phyloP scores from a whole-genome alignment of 2,113 vertebrate genomes.

The Argyrosomus japonicus region DNA sequence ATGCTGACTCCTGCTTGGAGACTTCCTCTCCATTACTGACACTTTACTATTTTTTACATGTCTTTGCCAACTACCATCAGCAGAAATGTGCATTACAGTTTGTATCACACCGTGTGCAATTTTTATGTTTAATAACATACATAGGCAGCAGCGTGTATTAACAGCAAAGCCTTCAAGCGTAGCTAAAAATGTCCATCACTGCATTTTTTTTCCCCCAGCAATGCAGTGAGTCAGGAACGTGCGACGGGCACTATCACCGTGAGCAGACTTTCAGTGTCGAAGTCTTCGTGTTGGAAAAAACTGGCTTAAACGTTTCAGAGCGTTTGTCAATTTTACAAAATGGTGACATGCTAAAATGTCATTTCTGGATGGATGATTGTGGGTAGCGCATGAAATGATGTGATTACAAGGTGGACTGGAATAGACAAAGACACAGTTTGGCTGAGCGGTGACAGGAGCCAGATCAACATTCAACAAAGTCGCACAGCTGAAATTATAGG shows the following conservation, averaged over 20 bases:
- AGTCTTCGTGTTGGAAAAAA: neutral
- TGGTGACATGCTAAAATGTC: neutral
- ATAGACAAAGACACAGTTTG: constrained; percentile 11
- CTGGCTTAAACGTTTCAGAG: neutral
- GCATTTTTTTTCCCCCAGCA: neutral
- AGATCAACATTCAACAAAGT: constrained; percentile 6
- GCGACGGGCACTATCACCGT: neutral
- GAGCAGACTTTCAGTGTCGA: neutral
- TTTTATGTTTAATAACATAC: neutral
- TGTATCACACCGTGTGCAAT: neutral
- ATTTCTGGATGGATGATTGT: neutral
- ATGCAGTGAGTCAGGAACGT: neutral
- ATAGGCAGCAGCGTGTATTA: neutral
- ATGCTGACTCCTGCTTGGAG: neutral
- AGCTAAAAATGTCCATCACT: constrained; percentile 1
- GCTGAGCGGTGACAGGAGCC: neutral
- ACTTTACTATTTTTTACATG: neutral
- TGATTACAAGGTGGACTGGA: neutral
- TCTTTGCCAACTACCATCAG: neutral
- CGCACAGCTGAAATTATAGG: constrained; percentile 14
- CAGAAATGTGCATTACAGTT: neutral
- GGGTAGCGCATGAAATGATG: neutral
- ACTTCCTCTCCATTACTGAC: neutral
- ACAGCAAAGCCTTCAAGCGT: neutral
- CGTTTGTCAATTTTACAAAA: neutral